These are phyloP conservation scores for Kryptolebias ocellatus DNA, from an alignment of 2,797 vertebrate species.

Conservation along the genomic window DNA sequence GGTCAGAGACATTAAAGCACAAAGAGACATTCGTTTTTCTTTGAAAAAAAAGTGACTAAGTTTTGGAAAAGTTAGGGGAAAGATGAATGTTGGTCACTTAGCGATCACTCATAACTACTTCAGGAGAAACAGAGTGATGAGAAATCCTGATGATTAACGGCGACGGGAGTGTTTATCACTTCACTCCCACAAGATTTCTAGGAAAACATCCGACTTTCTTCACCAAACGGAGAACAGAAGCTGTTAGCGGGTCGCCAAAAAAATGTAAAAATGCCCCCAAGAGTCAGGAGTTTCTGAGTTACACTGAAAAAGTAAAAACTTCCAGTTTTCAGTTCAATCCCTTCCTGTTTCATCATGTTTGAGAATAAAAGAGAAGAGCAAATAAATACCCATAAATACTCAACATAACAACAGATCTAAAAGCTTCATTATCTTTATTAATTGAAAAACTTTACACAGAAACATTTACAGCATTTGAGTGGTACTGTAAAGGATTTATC, in stretches of 20 bases:
- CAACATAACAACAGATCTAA: no score
- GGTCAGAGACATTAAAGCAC: no score
- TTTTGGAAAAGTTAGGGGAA: no score
- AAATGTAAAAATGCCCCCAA: constrained; percentile 19
- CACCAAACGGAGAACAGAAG: not conserved
- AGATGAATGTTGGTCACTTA: not conserved
- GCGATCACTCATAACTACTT: not conserved
- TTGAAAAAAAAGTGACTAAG: no score
- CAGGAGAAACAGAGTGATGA: not conserved
- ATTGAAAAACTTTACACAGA: not conserved
- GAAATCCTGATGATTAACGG: constrained; percentile 4
- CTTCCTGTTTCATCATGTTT: no score
- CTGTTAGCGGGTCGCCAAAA: not conserved
- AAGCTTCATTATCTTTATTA: no score
- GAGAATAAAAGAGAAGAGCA: no score
- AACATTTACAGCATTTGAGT: not conserved
- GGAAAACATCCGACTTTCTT: not conserved
- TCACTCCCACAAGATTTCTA: not conserved
- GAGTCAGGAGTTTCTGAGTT: constrained; percentile 1
- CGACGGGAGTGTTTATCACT: not conserved
- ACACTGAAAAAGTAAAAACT: not conserved
- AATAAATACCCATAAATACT: no score
- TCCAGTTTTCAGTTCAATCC: no score
- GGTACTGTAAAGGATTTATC: not conserved
- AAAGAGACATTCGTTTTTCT: no score